Conservation (phyloP, 2,888 invertebrate genomes). For the Ferdinandea cuprea region DNA sequence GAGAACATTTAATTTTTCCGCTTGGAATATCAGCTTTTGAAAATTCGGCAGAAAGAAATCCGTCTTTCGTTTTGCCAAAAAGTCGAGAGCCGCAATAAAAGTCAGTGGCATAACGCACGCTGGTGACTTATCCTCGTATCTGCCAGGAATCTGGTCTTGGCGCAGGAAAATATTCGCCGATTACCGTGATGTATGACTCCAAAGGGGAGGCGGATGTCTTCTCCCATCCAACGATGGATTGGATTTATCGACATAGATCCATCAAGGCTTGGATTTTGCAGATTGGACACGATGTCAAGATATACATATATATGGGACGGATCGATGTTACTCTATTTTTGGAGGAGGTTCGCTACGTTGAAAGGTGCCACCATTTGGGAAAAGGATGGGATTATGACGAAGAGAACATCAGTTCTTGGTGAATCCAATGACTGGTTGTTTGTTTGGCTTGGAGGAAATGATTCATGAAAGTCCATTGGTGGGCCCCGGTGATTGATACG, state of each 20-base stretch:
- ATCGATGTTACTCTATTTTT: conserved; percentile 15
- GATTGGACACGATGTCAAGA: conserved; percentile 57
- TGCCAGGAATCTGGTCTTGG: conserved; percentile 58
- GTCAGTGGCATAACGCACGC: conserved; percentile 62
- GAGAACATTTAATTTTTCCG: conserved; percentile 10
- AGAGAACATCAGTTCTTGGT: conserved; percentile 24
- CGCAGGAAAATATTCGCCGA: conserved; percentile 66
- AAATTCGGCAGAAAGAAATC: neutral
- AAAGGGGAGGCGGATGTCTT: neutral
- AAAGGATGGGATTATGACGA: conserved; percentile 45
- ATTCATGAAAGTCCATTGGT: conserved; percentile 8
- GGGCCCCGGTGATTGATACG: conserved; percentile 32
- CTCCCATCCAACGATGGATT: conserved; percentile 31
- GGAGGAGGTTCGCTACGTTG: conserved; percentile 30
- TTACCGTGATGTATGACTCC: conserved; percentile 61
- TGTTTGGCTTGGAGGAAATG: conserved; percentile 6
- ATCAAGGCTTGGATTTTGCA: conserved; percentile 46
- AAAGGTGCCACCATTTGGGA: conserved; percentile 45
- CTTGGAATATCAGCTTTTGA: conserved; percentile 19
- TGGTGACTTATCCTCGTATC: conserved; percentile 60
- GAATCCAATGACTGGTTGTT: conserved; percentile 16
- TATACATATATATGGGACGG: conserved; percentile 45
- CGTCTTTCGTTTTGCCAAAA: conserved; percentile 37
- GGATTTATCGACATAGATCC: conserved; percentile 53
- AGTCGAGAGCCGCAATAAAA: conserved; percentile 57